These are phyloP conservation scores for Megalurothrips usitatus DNA, from an alignment of 2,888 invertebrate genomes.

Conservation along the genomic window DNA sequence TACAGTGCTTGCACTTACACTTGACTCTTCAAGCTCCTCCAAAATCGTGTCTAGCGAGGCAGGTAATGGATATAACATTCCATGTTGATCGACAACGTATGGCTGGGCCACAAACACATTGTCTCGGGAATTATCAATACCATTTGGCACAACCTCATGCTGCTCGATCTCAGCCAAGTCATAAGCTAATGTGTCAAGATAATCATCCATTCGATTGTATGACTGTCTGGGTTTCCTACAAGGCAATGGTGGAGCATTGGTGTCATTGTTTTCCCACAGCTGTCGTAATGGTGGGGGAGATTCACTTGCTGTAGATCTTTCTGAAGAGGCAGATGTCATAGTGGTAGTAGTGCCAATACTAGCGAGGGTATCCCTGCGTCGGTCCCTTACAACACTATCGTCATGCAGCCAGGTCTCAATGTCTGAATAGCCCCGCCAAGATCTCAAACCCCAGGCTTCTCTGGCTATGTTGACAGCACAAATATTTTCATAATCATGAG, in stretches of 20 bases:
- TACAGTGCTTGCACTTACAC: slow-evolving; percentile 40
- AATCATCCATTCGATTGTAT: slow-evolving; percentile 47
- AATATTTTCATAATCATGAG: slow-evolving; percentile 63
- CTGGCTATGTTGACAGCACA: slow-evolving; percentile 61
- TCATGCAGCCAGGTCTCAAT: slow-evolving; percentile 61
- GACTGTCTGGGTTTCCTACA: slow-evolving; percentile 31
- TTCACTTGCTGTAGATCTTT: slow-evolving; percentile 51
- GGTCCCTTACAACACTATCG: slow-evolving; percentile 57
- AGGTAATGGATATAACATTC: slow-evolving; percentile 51
- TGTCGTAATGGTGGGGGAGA: slow-evolving; percentile 44
- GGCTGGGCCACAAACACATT: slow-evolving; percentile 54
- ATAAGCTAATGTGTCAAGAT: slow-evolving; percentile 53
- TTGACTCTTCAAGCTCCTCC: slow-evolving; percentile 54
- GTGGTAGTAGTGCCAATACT: slow-evolving; percentile 48
- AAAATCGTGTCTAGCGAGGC: slow-evolving; percentile 52
- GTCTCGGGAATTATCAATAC: slow-evolving; percentile 40
- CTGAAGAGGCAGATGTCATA: slow-evolving; percentile 56
- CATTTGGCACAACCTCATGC: not conserved
- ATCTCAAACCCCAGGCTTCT: slow-evolving; percentile 60
- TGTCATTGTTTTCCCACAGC: not conserved
- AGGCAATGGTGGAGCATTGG: slow-evolving; percentile 30
- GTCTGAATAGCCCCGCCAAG: slow-evolving; percentile 61
- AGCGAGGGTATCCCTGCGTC: slow-evolving; percentile 47
- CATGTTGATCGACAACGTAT: slow-evolving; percentile 52
- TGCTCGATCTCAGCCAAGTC: slow-evolving; percentile 43